Evolutionary conservation across 1,140 invertebrate genomes (phyloP).

Genomic region (Procambarus clarkii): DNA sequence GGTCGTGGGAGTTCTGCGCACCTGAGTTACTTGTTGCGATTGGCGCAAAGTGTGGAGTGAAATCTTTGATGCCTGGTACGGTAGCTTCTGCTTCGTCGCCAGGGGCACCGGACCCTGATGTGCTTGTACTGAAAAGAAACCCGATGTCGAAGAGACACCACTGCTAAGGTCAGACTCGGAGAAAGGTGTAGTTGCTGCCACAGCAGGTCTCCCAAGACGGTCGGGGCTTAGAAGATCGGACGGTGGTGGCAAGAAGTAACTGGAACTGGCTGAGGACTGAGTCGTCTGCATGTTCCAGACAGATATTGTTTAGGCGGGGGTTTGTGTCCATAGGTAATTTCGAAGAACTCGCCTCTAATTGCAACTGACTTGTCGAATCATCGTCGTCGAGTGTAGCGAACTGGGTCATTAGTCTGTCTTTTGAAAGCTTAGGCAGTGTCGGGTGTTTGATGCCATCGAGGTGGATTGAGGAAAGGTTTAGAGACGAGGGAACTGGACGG

Average conservation of each 20-base stretch:
- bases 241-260: not conserved
- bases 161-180: not conserved
- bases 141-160: no score
- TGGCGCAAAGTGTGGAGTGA: not conserved
- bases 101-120: not conserved
- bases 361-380: no score
- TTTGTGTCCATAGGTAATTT: not conserved
- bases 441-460: not conserved
- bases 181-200: not conserved
- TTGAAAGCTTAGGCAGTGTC: not conserved
- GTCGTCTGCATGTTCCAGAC: not conserved
- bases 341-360: no score
- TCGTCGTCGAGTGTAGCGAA: not conserved
- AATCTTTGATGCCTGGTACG: not conserved
- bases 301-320: not conserved
- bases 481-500: not conserved
- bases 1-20: not conserved
- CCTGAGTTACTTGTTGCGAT: not conserved
- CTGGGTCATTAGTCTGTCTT: not conserved
- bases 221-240: not conserved
- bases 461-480: not conserved
- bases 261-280: not conserved
- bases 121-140: not conserved
- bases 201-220: not conserved
- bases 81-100: not conserved